A percentile compares a stretch with the other conserved stretches of the same genome.
phyloP scores from a whole-genome alignment of 2,888 invertebrate genomes.

The Pollenia angustigena region DNA sequence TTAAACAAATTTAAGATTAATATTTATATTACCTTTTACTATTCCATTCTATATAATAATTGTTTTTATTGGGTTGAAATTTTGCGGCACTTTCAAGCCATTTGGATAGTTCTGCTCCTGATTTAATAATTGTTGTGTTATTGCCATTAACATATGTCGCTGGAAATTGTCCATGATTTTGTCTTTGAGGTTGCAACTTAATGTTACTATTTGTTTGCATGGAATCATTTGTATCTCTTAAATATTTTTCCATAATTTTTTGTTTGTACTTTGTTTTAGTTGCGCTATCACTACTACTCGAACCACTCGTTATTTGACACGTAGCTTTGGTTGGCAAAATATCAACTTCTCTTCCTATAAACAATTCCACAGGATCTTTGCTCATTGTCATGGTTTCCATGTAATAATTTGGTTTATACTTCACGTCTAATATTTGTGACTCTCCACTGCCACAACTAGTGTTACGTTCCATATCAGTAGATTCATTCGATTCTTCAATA shows the following conservation, averaged over 20 bases:
- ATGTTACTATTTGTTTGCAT: background rate
- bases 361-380: conserved; percentile 65
- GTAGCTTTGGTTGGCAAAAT: conserved; percentile 73
- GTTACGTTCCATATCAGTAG: conserved; percentile 49
- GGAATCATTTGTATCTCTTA: conserved; percentile 83
- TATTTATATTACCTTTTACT: conserved; percentile 52
- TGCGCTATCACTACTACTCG: conserved; percentile 73
- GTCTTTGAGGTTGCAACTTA: background rate
- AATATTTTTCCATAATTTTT: conserved; percentile 87
- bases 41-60: conserved; percentile 89
- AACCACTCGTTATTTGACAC: conserved; percentile 72
- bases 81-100: conserved; percentile 91
- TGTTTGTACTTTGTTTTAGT: conserved; percentile 85
- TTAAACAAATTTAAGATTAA: background rate
- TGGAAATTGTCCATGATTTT: conserved; percentile 18
- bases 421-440: background rate
- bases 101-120: conserved; percentile 88
- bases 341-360: conserved; percentile 62
- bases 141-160: conserved; percentile 13
- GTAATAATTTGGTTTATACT: conserved; percentile 61
- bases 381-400: conserved; percentile 42
- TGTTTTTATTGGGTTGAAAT: conserved; percentile 89
- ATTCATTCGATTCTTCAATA: conserved; percentile 60
- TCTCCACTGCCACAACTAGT: conserved; percentile 25
- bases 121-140: conserved; percentile 76